phyloP scores from a whole-genome alignment of 2,888 invertebrate genomes.

The Sipunculus nudus region DNA sequence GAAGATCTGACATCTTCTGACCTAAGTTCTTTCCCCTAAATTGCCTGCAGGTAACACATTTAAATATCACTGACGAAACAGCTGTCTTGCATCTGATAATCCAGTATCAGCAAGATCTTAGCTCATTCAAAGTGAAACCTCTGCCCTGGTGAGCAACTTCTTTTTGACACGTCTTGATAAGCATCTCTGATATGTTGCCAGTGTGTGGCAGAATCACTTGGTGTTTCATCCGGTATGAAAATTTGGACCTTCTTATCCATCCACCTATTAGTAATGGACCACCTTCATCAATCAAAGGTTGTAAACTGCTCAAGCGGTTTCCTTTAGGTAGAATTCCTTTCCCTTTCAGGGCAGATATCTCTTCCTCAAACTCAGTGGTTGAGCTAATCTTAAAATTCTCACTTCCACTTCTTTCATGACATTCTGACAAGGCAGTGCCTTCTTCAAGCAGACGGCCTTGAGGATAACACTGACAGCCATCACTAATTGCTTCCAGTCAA shows the following conservation, averaged over 20 bases:
- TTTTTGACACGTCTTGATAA: conserved; percentile 38
- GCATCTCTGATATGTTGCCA: conserved; percentile 10
- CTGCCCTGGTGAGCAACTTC: conserved; percentile 33
- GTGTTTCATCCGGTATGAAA: conserved; percentile 21
- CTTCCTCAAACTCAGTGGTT: too few species aligned
- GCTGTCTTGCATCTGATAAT: conserved; percentile 1
- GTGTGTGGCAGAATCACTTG: conserved; percentile 18
- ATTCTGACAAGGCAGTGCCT: too few species aligned
- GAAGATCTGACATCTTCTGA: conserved; percentile 38
- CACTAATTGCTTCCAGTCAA: conserved; percentile 6
- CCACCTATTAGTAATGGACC: conserved; percentile 29
- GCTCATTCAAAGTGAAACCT: conserved; percentile 35
- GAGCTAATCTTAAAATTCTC: too few species aligned
- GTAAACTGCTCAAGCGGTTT: conserved; percentile 2
- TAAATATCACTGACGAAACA: conserved; percentile 3
- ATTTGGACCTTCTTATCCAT: too few species aligned
- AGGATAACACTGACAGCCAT: too few species aligned
- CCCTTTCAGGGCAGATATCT: too few species aligned
- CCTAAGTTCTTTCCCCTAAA: neutral
- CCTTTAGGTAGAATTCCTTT: too few species aligned
- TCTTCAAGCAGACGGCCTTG: too few species aligned
- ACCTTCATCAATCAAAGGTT: conserved; percentile 24
- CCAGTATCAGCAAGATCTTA: conserved; percentile 35
- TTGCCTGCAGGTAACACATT: conserved; percentile 22
- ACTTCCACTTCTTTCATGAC: too few species aligned